phyloP scores from a whole-genome alignment of 2,888 invertebrate species.

The Elaeidobius kamerunicus region DNA sequence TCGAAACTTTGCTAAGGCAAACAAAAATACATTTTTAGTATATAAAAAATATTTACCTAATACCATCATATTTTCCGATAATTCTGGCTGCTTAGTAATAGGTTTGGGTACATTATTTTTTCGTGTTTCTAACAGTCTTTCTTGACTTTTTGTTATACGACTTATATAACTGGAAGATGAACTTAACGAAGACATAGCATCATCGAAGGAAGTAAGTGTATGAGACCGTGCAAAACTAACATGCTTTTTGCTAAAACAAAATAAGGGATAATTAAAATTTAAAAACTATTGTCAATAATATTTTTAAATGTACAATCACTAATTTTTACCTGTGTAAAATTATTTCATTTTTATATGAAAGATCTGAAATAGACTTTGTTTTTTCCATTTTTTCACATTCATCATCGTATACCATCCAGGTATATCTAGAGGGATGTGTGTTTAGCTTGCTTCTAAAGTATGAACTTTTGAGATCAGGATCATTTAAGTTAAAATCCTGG shows the following conservation, averaged over 20 bases:
- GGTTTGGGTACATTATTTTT: slow-evolving; percentile 50
- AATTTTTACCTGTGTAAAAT: slow-evolving; percentile 32
- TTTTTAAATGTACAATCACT: not conserved
- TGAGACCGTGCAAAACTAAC: slow-evolving; percentile 89
- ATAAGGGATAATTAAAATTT: not conserved
- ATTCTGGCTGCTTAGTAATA: slow-evolving; percentile 50
- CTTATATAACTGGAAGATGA: slow-evolving; percentile 46
- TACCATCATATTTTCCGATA: slow-evolving; percentile 56
- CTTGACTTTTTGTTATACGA: slow-evolving; percentile 57
- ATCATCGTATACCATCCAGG: slow-evolving; percentile 77
- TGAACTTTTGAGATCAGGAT: slow-evolving; percentile 73
- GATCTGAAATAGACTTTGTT: slow-evolving; percentile 53
- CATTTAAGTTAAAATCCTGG: slow-evolving; percentile 61
- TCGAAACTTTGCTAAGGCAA: too few relatives aligned
- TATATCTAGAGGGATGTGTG: slow-evolving; percentile 64
- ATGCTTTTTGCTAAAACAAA: slow-evolving; percentile 70
- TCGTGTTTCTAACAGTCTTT: slow-evolving; percentile 73
- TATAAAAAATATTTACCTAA: slow-evolving; percentile 50
- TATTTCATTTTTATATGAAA: slow-evolving; percentile 32
- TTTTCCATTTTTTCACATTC: slow-evolving; percentile 70
- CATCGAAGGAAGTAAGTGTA: slow-evolving; percentile 81
- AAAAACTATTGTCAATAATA: not conserved
- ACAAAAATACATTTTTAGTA: not conserved
- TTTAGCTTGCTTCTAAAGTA: slow-evolving; percentile 70
- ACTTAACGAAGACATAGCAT: slow-evolving; percentile 54